Conservation (phyloP, 92 coral and sea anemone species). For the Anthopleura xanthogrammica region DNA sequence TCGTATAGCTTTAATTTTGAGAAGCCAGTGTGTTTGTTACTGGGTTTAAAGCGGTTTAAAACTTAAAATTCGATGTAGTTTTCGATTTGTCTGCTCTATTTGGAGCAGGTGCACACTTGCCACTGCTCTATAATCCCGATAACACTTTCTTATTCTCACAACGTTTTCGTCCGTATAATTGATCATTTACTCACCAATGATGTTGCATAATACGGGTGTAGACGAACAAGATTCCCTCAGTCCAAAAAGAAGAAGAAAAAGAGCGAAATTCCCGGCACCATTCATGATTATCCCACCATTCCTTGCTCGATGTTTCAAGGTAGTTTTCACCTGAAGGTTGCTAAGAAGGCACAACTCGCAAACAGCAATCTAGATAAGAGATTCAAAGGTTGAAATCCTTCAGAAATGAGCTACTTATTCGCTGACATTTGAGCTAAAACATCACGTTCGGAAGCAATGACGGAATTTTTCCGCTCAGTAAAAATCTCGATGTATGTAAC, state of each 20-base stretch:
- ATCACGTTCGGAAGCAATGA: background rate
- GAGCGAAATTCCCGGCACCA: background rate
- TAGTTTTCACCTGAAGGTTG: background rate
- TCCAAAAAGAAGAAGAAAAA: background rate
- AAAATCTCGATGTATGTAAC: background rate
- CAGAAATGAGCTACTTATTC: background rate
- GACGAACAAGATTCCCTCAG: background rate
- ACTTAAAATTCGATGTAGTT: background rate
- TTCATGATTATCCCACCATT: background rate
- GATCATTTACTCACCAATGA: conserved; percentile 36
- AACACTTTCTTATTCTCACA: background rate
- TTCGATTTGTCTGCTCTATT: background rate
- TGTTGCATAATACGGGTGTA: background rate
- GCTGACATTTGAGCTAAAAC: background rate
- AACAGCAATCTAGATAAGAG: background rate
- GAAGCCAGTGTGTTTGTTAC: no score
- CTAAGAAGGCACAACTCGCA: background rate
- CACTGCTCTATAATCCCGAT: background rate
- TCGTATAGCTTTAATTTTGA: no score
- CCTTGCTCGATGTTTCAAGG: background rate
- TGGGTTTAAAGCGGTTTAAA: background rate
- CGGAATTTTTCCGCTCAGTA: background rate
- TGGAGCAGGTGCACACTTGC: background rate
- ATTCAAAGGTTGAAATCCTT: background rate
- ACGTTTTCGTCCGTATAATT: conserved; percentile 7